A percentile compares a stretch with the other conserved stretches of the same genome.
phyloP scores from a whole-genome alignment of 2,797 vertebrate genomes.

The Fundulus diaphanus region DNA sequence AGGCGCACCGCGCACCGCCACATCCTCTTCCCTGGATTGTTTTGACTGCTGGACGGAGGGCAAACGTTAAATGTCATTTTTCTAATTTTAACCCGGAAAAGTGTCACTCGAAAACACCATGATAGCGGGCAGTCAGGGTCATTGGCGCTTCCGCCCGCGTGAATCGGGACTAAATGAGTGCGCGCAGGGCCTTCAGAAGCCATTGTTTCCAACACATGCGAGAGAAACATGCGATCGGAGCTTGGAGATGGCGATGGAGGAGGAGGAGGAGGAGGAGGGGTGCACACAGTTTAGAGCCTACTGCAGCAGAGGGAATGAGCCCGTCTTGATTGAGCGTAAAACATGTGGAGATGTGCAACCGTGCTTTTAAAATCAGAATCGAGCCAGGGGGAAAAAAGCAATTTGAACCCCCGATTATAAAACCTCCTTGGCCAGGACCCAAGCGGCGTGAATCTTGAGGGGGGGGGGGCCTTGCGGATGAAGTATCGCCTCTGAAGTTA shows the following conservation, averaged over 20 bases:
- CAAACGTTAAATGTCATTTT: conserved; percentile 77
- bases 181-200: conserved; percentile 59
- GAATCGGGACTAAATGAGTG: conserved; percentile 75
- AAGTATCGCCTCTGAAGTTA: conserved; percentile 89
- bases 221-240: conserved; percentile 47
- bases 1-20: conserved; percentile 68
- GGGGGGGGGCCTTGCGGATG: conserved; percentile 69
- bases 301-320: neutral
- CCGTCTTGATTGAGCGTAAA: neutral
- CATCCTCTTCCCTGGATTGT: conserved; percentile 88
- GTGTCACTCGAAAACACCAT: conserved; percentile 84
- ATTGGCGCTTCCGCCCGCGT: conserved; percentile 75
- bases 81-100: conserved; percentile 87
- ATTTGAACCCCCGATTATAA: conserved; percentile 4
- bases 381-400: neutral
- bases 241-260: conserved; percentile 5
- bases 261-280: neutral
- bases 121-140: conserved; percentile 81
- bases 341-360: neutral
- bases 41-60: conserved; percentile 82
- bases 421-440: conserved; percentile 30
- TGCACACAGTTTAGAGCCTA: neutral
- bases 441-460: conserved; percentile 58
- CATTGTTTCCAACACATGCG: conserved; percentile 61
- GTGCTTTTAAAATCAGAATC: neutral